Evolutionary conservation across 2,797 vertebrate genomes (phyloP), one percentile per base, ranked within the genome.

Genomic region (Fistularia commersonii): DNA sequence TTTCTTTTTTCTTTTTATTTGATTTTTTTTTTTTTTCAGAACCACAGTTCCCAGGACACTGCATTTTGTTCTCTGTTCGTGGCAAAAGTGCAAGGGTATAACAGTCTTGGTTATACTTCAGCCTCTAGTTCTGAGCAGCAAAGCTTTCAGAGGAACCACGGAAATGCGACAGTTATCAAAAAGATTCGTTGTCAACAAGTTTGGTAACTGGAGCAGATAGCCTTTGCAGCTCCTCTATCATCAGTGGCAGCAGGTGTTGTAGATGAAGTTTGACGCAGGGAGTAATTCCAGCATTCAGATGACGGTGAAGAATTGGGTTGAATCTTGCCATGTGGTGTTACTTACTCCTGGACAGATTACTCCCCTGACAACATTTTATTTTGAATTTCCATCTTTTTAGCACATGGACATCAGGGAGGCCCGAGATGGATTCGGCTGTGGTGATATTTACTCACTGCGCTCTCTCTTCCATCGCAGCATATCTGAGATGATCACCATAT

Each of bases 231-330:
- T 63, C 59, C 46, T 69, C 58, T 64, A 51, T 71, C 74, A 77
- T 77, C 61, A 57, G 54, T 66, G 69, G 42, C 57, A 48, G 47
- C 6, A 31, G 51, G 23, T 23, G 23, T 23, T 35, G 51, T 66
- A 51, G 46, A 43, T 45, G 46, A 63, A 41, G 65, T 64, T 80
- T 68, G 49, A 77, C 51, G 38, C 8, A 2, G 33, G 62, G 62
- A 74, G 64, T 54, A 61, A 69, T 56, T 69, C 66, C 72, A 79
- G 57, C 57, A 64, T 69, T 71, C 48, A 66, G 50, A 63, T 60
- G 57, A 67, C 62, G 66, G 41, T 61, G 71, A 55, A 75, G 79
- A 70, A 69, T 48, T 35, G 46, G 48, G 45, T 61, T 75, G 67
- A 53, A 70, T 64, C 47, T 54, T 50, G 61, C 64, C 40, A 31